Evolutionary conservation across 1,140 invertebrate species (phyloP).

Genomic region (Ditylenchus dipsaci): DNA sequence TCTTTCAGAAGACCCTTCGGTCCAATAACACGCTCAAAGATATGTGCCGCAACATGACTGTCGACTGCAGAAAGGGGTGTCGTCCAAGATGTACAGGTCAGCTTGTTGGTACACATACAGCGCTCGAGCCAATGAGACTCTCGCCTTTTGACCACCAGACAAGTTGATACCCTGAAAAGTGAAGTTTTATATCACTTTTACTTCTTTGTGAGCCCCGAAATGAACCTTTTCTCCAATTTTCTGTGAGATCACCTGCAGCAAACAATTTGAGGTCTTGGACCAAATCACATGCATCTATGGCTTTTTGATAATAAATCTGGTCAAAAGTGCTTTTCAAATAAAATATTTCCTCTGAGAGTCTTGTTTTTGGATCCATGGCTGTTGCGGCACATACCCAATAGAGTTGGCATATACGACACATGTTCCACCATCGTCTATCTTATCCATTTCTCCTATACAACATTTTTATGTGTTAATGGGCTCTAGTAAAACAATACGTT

Average conservation of each 20-base stretch:
- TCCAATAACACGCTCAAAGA: slow-evolving; percentile 60
- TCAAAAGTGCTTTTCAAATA: slow-evolving; percentile 44
- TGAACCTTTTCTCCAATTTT: slow-evolving; percentile 57
- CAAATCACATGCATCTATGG: slow-evolving; percentile 44
- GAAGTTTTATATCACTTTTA: too few species aligned
- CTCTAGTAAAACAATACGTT: too few species aligned
- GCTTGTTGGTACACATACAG: slow-evolving; percentile 47
- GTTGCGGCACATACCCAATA: slow-evolving; percentile 63
- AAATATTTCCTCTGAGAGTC: slow-evolving; percentile 47
- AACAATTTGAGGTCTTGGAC: slow-evolving; percentile 42
- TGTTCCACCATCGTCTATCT: background rate
- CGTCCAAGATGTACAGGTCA: slow-evolving; percentile 54
- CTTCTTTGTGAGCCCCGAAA: too few species aligned
- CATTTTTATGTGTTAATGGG: too few species aligned
- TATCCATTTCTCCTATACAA: slow-evolving; percentile 33
- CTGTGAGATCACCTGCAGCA: slow-evolving; percentile 45
- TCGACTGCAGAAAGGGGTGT: slow-evolving; percentile 56
- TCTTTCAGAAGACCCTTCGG: slow-evolving; percentile 50
- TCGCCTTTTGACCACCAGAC: slow-evolving; percentile 65
- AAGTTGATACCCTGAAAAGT: slow-evolving; percentile 61
- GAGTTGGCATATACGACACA: slow-evolving; percentile 16
- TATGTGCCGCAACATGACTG: slow-evolving; percentile 58
- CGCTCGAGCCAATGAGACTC: slow-evolving; percentile 64
- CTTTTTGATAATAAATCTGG: slow-evolving; percentile 27
- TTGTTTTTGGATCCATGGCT: slow-evolving; percentile 64